Percentiles rank a stretch among this genome's conserved stretches.
Evolutionary conservation across 2,888 invertebrate species (phyloP).

Genomic region (Selenia dentaria): DNA sequence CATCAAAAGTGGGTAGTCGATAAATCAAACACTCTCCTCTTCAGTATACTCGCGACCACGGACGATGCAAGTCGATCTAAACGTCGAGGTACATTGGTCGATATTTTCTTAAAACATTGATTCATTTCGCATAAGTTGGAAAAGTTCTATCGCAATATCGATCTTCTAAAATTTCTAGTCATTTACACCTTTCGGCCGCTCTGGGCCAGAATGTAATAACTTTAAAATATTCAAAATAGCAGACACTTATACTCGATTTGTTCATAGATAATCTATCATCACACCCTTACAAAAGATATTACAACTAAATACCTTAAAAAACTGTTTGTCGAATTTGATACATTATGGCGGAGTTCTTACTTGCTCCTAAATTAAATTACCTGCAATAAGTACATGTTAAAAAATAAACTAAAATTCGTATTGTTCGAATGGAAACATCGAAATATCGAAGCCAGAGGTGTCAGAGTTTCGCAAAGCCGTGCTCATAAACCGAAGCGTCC

Average conservation of each 20-base stretch:
- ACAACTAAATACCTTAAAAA: conserved; percentile 42
- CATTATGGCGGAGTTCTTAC: conserved; percentile 79
- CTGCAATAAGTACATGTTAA: conserved; percentile 44
- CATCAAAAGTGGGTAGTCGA: no score
- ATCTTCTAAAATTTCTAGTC: no score
- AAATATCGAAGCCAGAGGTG: conserved; percentile 61
- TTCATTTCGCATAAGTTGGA: no score
- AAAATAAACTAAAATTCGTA: conserved; percentile 63
- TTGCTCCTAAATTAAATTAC: conserved; percentile 66
- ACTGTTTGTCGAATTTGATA: conserved; percentile 59
- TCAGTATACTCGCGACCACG: no score
- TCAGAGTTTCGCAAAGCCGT: conserved; percentile 82
- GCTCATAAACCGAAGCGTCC: conserved; percentile 53
- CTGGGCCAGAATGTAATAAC: conserved; percentile 1
- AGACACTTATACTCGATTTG: conserved; percentile 53
- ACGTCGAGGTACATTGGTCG: no score
- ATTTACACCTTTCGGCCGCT: background rate
- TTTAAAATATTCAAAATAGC: conserved; percentile 60
- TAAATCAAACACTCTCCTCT: no score
- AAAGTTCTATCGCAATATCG: no score
- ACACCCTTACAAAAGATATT: conserved; percentile 41
- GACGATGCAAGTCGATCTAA: no score
- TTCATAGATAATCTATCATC: conserved; percentile 35
- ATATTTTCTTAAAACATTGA: no score
- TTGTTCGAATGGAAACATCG: conserved; percentile 31